Conservation (phyloP, 1,140 invertebrate genomes). For the Streblospio benedicti region DNA sequence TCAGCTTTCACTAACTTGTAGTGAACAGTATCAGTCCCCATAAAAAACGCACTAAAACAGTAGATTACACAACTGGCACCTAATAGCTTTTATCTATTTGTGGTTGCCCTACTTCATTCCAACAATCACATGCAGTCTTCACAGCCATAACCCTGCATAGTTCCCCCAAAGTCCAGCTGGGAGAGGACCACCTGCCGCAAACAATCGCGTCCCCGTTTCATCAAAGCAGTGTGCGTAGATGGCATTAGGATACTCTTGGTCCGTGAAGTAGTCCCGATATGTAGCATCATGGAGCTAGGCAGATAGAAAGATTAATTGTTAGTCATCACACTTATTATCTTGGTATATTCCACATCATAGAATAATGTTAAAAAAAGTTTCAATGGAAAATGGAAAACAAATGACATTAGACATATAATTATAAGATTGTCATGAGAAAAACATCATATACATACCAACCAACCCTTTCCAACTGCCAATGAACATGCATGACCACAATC, state of each 20-base stretch:
- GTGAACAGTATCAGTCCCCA: too few species aligned
- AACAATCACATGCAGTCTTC: background rate
- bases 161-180: constrained; percentile 81
- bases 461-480: constrained; percentile 77
- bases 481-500: constrained; percentile 58
- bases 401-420: too few species aligned
- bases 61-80: too few species aligned
- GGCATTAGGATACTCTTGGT: constrained; percentile 53
- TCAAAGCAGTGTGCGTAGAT: constrained; percentile 96
- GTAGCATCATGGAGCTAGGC: constrained; percentile 40
- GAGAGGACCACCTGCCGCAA: constrained; percentile 86
- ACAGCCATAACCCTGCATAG: constrained; percentile 66
- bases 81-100: too few species aligned
- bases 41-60: too few species aligned
- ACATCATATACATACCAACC: constrained; percentile 61
- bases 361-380: too few species aligned
- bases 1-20: too few species aligned
- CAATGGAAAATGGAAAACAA: too few species aligned
- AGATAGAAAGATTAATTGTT: background rate
- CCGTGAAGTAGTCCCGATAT: constrained; percentile 38
- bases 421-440: too few species aligned
- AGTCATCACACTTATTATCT: too few species aligned
- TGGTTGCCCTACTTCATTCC: too few species aligned
- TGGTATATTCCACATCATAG: too few species aligned
- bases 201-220: constrained; percentile 76